Evolutionary conservation across 2,797 vertebrate genomes (phyloP).

Genomic region (Nyctibius grandis): DNA sequence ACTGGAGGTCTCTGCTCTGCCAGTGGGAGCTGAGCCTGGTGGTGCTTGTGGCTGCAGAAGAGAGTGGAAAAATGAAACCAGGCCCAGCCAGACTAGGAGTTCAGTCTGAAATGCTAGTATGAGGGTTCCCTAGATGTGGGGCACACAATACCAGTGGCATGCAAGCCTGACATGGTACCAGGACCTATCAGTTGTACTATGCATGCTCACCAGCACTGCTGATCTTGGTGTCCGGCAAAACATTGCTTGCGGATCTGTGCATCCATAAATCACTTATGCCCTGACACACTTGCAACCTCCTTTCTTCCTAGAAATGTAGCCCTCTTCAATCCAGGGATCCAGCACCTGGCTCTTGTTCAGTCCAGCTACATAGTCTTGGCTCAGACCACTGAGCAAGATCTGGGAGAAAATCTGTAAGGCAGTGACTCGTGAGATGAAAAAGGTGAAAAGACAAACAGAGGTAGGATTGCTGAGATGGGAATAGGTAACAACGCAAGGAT

Average conservation of each 20-base stretch:
- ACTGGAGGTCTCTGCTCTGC: background rate
- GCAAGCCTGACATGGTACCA: background rate
- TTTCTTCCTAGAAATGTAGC: background rate
- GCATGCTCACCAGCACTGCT: background rate
- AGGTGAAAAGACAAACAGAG: background rate
- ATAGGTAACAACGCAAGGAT: background rate
- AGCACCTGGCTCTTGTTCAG: background rate
- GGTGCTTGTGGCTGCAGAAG: background rate
- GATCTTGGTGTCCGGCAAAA: background rate
- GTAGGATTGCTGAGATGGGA: background rate
- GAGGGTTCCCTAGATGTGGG: background rate
- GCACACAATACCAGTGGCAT: rapidly evolving
- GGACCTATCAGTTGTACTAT: background rate
- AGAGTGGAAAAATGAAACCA: background rate
- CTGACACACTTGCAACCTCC: background rate
- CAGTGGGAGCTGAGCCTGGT: background rate
- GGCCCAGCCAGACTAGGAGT: background rate
- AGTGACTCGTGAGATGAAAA: background rate
- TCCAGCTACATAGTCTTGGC: background rate
- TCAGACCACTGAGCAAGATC: background rate
- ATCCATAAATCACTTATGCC: background rate
- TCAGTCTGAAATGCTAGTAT: background rate
- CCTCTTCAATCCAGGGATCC: background rate
- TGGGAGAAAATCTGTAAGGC: background rate
- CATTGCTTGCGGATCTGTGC: rapidly evolving